Evolutionary conservation across 2,888 invertebrate species (phyloP), one percentile per base, ranked within the genome.

Genomic region (Formica aserva): DNA sequence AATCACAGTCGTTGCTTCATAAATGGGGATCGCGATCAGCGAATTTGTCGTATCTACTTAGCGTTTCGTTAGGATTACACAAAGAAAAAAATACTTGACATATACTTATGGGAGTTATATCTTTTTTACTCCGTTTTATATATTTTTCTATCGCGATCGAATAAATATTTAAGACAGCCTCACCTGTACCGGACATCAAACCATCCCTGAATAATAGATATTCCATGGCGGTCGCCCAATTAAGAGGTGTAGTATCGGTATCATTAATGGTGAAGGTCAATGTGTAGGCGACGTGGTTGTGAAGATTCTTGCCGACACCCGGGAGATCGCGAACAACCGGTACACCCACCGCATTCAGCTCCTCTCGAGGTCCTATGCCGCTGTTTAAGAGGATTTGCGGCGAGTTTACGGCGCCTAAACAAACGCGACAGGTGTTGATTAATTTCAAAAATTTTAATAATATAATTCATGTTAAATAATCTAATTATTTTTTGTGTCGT

Each of bases 171-270:
- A 2, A 2, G 29, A 11, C n/a, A 72, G 4, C 38, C 92, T 94
- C 91, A 95, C 98, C 98, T 62, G 98, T 98, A 29, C 98, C 98
- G 18, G 98, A 98, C 98, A 98, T 98, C 0, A 98, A 96, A 2
- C 98, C 98, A 94, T 98, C 98, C 81, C 98, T 96, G 95, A 98
- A 98, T 15, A 98, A 96, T 41, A 98, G 95, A 92, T 98, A 98
- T 94, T 98, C 98, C 98, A 98, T 98, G 1, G 98, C 98, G 0
- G 98, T 98, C 26, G 98, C 98, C 98, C 98, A 98, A 95, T 98
- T 98, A n/a, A 98, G 95, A 0, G 98, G 97, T 0, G 97, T 96
- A 0, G 98, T 98, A 92, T 98, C 97, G 83, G 98, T 97, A 92
- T 98, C 98, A 88, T 97, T 97, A 75, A 98, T 97, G 85, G 96